Percentiles rank a stretch among this genome's conserved stretches.
Conservation (phyloP, 53 echinoderm and acorn worm species). For the Crossaster papposus region DNA sequence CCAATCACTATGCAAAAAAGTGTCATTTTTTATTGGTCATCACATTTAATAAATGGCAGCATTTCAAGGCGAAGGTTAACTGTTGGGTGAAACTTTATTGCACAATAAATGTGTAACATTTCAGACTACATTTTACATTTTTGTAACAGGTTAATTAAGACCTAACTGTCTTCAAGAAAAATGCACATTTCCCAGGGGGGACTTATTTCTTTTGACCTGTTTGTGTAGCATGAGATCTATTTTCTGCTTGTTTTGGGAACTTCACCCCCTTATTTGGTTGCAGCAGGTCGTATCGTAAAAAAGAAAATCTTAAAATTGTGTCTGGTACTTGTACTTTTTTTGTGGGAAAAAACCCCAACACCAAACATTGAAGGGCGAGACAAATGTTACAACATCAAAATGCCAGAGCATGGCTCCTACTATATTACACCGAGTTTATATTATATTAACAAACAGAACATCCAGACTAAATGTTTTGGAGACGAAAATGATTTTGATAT, state of each 20-base stretch:
- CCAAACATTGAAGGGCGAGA: not conserved
- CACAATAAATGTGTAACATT: too few species aligned
- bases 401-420: conserved; percentile 4
- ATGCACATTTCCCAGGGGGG: too few species aligned
- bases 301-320: not conserved
- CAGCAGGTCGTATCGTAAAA: not conserved
- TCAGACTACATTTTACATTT: too few species aligned
- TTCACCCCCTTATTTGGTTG: not conserved
- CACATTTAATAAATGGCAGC: too few species aligned
- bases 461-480: conserved; percentile 30
- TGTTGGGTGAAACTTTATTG: too few species aligned
- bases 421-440: conserved; percentile 7
- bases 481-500: conserved; percentile 12
- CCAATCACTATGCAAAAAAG: too few species aligned
- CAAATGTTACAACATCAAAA: conserved; percentile 3
- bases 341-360: not conserved
- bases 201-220: too few species aligned
- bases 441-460: conserved; percentile 30
- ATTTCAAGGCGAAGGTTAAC: too few species aligned
- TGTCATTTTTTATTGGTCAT: too few species aligned
- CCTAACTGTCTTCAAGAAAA: too few species aligned
- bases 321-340: not conserved
- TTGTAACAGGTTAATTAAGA: too few species aligned
- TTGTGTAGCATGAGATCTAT: too few species aligned
- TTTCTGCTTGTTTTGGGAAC: not conserved